Percentiles rank a stretch among this genome's conserved stretches.
These are phyloP conservation scores for Anguilla megastoma DNA, from an alignment of 2,797 vertebrate species.

Conservation along the genomic window DNA sequence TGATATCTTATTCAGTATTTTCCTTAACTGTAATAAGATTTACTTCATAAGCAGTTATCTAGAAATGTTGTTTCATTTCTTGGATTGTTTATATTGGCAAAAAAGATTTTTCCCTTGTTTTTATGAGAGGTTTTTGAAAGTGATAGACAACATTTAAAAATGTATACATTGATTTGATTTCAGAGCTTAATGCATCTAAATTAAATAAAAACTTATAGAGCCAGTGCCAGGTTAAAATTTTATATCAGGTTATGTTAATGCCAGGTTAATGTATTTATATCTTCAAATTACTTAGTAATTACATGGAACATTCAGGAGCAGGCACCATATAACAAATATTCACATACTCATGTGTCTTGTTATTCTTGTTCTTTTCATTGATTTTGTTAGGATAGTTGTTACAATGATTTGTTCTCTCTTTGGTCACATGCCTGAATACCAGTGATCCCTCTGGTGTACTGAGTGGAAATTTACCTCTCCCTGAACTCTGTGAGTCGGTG, in stretches of 20 bases:
- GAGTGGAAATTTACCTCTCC: constrained; percentile 23
- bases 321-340: background rate
- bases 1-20: background rate
- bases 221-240: background rate
- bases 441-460: constrained; percentile 11
- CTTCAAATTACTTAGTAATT: background rate
- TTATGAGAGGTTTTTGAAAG: background rate
- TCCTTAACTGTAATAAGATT: background rate
- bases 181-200: background rate
- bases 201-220: background rate
- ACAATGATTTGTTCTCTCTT: background rate
- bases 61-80: background rate
- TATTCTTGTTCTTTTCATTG: constrained; percentile 10
- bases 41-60: background rate
- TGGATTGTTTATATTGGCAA: background rate
- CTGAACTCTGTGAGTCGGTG: constrained; percentile 6
- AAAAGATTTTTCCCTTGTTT: background rate
- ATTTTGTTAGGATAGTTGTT: background rate
- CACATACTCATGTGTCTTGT: background rate
- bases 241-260: background rate
- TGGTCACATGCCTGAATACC: constrained; percentile 3
- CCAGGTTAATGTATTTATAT: background rate
- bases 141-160: background rate
- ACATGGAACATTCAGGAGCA: background rate
- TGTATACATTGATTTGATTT: background rate